These are phyloP conservation scores for Pocota personata DNA, from an alignment of 2,888 invertebrate species.

Conservation along the genomic window DNA sequence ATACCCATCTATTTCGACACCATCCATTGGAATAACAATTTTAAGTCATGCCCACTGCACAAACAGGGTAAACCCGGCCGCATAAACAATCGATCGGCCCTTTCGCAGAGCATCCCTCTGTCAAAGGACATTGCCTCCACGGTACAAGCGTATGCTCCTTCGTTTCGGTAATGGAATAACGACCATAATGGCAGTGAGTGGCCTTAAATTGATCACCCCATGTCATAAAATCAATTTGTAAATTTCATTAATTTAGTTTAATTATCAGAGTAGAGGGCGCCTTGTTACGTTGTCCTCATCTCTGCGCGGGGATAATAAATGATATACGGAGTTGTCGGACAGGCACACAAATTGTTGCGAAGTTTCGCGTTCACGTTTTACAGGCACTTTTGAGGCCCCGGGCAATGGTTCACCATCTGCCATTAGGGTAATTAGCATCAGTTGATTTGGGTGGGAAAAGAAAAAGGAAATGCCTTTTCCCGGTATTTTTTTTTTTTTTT, in stretches of 20 bases:
- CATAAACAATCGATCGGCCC: neutral
- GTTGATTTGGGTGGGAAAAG: slow-evolving; percentile 63
- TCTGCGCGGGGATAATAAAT: slow-evolving; percentile 33
- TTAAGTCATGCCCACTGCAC: slow-evolving; percentile 51
- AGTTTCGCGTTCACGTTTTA: slow-evolving; percentile 32
- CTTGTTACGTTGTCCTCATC: slow-evolving; percentile 5
- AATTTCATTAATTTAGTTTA: slow-evolving; percentile 72
- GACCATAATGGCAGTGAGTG: slow-evolving; percentile 55
- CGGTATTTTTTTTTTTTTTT: neutral
- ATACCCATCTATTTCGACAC: slow-evolving; percentile 14
- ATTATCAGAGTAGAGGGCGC: slow-evolving; percentile 53
- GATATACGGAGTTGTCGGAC: slow-evolving; percentile 43
- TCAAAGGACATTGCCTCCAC: slow-evolving; percentile 6
- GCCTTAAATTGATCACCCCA: slow-evolving; percentile 67
- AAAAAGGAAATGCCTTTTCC: slow-evolving; percentile 30
- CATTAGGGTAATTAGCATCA: slow-evolving; percentile 68
- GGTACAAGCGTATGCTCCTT: neutral
- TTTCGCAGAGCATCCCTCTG: neutral
- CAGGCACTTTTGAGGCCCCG: slow-evolving; percentile 23
- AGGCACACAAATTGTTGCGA: slow-evolving; percentile 55
- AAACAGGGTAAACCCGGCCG: slow-evolving; percentile 5
- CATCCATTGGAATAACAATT: slow-evolving; percentile 42
- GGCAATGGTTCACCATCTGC: slow-evolving; percentile 67
- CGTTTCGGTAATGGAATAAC: slow-evolving; percentile 14
- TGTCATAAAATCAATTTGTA: slow-evolving; percentile 73